Conservation (phyloP, 2,888 invertebrate species). For the Folsomia manolachei region DNA sequence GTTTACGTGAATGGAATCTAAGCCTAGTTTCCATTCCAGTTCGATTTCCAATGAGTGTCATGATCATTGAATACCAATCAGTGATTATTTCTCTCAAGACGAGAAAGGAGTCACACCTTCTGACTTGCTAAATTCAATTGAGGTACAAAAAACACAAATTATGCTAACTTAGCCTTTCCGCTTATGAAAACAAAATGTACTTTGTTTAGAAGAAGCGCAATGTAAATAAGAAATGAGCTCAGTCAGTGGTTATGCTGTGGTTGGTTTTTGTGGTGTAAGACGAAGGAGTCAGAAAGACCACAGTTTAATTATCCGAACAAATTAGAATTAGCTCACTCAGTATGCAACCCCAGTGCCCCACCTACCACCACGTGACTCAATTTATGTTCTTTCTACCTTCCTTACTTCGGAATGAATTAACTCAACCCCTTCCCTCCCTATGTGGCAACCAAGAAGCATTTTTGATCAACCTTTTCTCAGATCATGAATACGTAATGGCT, state of each 20-base stretch:
- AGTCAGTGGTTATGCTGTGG: too few relatives aligned
- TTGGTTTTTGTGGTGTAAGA: too few relatives aligned
- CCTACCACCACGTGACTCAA: background rate
- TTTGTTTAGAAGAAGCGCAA: too few relatives aligned
- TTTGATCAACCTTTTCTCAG: background rate
- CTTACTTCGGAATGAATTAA: background rate
- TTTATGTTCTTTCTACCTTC: background rate
- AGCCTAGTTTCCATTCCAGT: background rate
- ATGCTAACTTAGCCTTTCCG: too few relatives aligned
- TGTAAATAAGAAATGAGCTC: too few relatives aligned
- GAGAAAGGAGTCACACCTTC: too few relatives aligned
- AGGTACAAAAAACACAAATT: too few relatives aligned
- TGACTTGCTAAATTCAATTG: too few relatives aligned
- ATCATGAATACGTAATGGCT: background rate
- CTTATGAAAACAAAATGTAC: too few relatives aligned
- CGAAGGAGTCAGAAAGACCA: background rate
- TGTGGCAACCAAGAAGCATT: background rate
- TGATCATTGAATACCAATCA: background rate
- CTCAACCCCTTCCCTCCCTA: too few relatives aligned
- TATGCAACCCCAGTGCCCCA: conserved; percentile 6
- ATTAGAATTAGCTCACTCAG: conserved; percentile 7
- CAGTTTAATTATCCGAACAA: conserved; percentile 16
- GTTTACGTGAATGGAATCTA: conserved; percentile 42
- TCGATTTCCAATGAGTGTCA: background rate
- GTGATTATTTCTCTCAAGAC: background rate